phyloP scores from a whole-genome alignment of 2,113 vertebrate genomes.

The Malaclemys terrapin region DNA sequence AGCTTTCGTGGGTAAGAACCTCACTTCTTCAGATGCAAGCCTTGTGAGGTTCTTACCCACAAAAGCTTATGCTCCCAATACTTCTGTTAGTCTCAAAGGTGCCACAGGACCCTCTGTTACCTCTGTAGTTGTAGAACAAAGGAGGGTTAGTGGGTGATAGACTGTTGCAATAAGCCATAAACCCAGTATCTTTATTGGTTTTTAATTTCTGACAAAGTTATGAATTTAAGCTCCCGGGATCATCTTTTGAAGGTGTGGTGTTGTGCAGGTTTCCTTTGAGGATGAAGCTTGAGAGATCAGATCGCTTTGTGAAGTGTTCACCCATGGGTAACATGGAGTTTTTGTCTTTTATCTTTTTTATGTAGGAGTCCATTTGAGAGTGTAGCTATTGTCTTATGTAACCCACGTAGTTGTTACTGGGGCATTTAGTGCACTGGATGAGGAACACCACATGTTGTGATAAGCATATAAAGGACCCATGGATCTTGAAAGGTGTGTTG shows the following conservation, averaged over 20 bases:
- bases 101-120: too few species aligned
- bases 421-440: background rate
- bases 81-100: too few species aligned
- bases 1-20: too few species aligned
- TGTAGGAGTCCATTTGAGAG: background rate
- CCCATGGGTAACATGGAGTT: background rate
- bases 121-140: background rate
- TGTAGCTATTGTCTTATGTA: background rate
- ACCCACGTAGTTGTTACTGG: background rate
- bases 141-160: background rate
- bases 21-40: too few species aligned
- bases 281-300: background rate
- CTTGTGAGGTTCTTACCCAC: too few species aligned
- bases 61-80: too few species aligned
- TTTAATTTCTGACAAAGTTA: background rate
- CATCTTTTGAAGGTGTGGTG: background rate
- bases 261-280: background rate
- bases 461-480: background rate
- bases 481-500: background rate
- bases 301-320: background rate
- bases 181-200: background rate
- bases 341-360: background rate
- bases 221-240: background rate
- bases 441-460: background rate
- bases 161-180: background rate